phyloP scores from a whole-genome alignment of 2,797 vertebrate genomes.

The Acanthis flammea region DNA sequence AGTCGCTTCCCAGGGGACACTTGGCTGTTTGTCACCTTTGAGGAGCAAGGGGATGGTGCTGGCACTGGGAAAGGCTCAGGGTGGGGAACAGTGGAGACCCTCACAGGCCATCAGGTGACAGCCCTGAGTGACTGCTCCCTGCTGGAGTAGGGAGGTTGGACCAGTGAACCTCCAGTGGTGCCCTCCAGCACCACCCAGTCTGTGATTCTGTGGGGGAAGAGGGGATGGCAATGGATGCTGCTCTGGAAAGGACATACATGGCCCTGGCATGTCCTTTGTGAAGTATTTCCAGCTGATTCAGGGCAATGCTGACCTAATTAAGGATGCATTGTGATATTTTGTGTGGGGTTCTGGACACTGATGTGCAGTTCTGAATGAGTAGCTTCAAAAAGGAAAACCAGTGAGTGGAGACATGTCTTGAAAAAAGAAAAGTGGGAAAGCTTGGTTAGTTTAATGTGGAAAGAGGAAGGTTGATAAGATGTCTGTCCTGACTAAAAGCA shows the following conservation, averaged over 20 bases:
- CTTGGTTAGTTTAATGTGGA: neutral
- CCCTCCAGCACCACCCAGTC: neutral
- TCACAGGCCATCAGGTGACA: neutral
- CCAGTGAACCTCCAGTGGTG: neutral
- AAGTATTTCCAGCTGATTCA: neutral
- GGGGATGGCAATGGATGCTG: neutral
- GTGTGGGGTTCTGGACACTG: neutral
- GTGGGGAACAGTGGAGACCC: no score
- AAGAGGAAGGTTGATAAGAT: neutral
- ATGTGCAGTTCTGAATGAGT: neutral
- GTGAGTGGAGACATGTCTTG: neutral
- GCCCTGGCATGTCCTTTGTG: neutral
- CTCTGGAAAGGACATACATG: neutral
- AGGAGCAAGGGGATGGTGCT: fast-evolving
- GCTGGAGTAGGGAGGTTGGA: neutral
- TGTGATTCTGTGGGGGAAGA: neutral
- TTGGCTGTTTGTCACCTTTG: fast-evolving
- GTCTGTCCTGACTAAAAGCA: neutral
- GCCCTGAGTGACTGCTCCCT: neutral
- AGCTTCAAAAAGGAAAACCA: neutral
- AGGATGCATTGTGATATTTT: neutral
- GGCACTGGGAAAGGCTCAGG: neutral
- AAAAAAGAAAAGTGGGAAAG: neutral
- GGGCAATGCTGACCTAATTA: neutral
- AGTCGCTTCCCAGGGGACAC: neutral